Percentiles rank a stretch among this genome's conserved stretches.
These are phyloP conservation scores for Oikopleura albicans DNA, from an alignment of 23 tunicate genomes.

Conservation along the genomic window DNA sequence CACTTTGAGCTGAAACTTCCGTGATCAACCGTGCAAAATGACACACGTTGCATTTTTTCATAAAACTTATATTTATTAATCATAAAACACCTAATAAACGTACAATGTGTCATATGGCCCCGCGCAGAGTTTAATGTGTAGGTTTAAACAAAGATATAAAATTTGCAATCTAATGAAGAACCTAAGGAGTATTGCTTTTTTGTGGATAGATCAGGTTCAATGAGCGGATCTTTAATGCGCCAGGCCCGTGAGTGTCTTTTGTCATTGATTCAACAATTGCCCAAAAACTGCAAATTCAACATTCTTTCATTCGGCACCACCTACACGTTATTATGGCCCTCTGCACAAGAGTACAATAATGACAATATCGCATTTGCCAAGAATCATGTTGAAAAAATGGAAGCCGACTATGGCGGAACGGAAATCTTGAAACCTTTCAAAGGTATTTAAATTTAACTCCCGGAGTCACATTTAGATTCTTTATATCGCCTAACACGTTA, in stretches of 20 bases:
- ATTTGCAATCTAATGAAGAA: background rate
- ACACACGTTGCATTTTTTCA: too few relatives aligned
- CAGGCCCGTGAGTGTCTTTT: background rate
- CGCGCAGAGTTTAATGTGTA: too few relatives aligned
- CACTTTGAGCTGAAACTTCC: too few relatives aligned
- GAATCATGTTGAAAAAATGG: background rate
- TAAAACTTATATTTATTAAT: too few relatives aligned
- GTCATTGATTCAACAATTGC: background rate
- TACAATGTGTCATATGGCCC: too few relatives aligned
- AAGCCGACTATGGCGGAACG: background rate
- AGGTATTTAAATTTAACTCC: too few relatives aligned
- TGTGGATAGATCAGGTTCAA: background rate
- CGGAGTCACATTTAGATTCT: too few relatives aligned
- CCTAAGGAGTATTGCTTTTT: background rate
- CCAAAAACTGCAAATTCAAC: background rate
- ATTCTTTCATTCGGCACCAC: background rate
- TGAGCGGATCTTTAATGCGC: background rate
- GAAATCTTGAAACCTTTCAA: background rate
- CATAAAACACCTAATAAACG: too few relatives aligned
- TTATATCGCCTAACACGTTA: too few relatives aligned
- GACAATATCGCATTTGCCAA: background rate
- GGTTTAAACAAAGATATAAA: background rate
- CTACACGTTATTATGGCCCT: background rate
- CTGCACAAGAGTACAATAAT: background rate
- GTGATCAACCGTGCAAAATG: too few relatives aligned